Percentiles rank a stretch among this genome's conserved stretches.
phyloP scores from a whole-genome alignment of 2,113 vertebrate genomes.

The Apodemus speciosus region DNA sequence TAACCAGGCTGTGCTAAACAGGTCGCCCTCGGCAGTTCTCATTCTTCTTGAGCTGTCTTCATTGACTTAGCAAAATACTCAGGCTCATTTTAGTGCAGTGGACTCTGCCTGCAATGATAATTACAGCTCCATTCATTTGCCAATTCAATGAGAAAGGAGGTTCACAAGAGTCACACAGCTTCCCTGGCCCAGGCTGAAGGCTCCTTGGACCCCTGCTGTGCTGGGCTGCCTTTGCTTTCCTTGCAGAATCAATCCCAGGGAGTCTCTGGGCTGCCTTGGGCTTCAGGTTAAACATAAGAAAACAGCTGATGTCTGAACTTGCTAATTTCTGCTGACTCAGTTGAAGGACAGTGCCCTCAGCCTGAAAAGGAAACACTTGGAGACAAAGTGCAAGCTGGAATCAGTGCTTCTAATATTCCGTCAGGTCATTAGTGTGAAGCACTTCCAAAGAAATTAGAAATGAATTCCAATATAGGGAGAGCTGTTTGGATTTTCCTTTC shows the following conservation, averaged over 20 bases:
- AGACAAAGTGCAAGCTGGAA: conserved; percentile 49
- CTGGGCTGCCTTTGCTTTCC: conserved; percentile 55
- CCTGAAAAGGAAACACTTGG: conserved; percentile 41
- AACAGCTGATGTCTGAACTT: conserved; percentile 81
- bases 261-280: conserved; percentile 65
- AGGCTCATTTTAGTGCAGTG: conserved; percentile 1
- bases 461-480: neutral
- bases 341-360: conserved; percentile 27
- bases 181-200: conserved; percentile 68
- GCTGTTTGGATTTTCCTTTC: neutral
- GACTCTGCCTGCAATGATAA: conserved; percentile 43
- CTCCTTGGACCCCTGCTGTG: conserved; percentile 12
- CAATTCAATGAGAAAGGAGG: conserved; percentile 36
- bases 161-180: conserved; percentile 66
- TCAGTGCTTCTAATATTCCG: conserved; percentile 56
- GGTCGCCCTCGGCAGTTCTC: neutral
- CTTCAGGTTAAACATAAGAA: conserved; percentile 71
- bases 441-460: conserved; percentile 52
- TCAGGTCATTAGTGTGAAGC: conserved; percentile 56
- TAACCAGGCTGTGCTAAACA: neutral
- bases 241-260: conserved; percentile 72
- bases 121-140: conserved; percentile 14
- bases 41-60: conserved; percentile 1
- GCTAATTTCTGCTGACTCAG: conserved; percentile 76
- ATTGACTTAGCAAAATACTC: conserved; percentile 44